A percentile compares a stretch with the other conserved stretches of the same genome.
phyloP scores from a whole-genome alignment of 2,113 vertebrate species.

The Guaruba guarouba region DNA sequence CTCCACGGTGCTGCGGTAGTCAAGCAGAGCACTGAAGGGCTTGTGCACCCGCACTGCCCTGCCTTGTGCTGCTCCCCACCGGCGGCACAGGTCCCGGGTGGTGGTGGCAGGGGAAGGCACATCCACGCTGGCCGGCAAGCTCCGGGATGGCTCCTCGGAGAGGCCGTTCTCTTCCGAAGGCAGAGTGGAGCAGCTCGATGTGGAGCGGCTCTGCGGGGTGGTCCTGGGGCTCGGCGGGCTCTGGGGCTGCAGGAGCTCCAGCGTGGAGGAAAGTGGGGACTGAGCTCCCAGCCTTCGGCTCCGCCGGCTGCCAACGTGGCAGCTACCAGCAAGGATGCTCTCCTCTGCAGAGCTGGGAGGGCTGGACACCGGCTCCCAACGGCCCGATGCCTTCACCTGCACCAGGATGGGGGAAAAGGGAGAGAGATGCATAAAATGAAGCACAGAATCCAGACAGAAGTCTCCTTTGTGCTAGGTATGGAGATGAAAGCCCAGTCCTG shows the following conservation, averaged over 20 bases:
- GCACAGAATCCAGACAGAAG: neutral
- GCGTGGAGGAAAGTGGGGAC: neutral
- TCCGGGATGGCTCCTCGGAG: neutral
- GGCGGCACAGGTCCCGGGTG: neutral
- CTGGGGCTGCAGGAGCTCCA: neutral
- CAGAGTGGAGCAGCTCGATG: conserved; percentile 36
- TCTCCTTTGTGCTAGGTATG: neutral
- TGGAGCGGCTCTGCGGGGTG: neutral
- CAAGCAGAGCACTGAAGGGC: neutral
- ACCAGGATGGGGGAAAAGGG: accelerated
- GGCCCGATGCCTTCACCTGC: neutral
- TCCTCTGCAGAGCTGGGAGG: conserved; percentile 29
- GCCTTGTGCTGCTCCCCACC: neutral
- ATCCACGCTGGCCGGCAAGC: neutral
- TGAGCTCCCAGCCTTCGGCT: neutral
- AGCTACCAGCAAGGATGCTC: neutral
- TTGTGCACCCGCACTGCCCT: neutral
- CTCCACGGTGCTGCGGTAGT: accelerated
- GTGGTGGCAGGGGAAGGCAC: neutral
- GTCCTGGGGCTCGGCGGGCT: neutral
- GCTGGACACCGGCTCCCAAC: neutral
- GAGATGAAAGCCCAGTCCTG: neutral
- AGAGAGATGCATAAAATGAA: neutral
- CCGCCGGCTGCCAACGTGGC: neutral
- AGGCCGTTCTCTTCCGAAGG: conserved; percentile 23